Evolutionary conservation across 2,797 vertebrate species (phyloP).

Genomic region (Ataeniobius toweri): DNA sequence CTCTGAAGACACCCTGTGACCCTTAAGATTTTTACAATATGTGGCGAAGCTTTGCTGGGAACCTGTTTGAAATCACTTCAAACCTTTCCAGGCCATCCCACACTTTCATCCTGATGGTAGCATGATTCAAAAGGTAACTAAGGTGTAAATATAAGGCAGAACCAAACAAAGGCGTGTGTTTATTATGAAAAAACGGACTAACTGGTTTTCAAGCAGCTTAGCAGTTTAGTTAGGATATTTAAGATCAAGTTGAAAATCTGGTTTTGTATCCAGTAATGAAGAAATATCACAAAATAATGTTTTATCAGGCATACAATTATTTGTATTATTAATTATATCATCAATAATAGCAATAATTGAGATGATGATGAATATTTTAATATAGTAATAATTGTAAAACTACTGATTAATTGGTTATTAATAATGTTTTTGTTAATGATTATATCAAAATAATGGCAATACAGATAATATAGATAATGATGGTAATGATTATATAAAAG

Average conservation of each 20-base stretch:
- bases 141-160: neutral
- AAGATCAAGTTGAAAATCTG: neutral
- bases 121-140: neutral
- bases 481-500: neutral
- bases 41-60: neutral
- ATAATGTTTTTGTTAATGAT: too few species aligned
- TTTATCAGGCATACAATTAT: neutral
- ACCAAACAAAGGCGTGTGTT: neutral
- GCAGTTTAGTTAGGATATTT: neutral
- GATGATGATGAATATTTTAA: neutral
- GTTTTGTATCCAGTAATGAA: neutral
- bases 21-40: neutral
- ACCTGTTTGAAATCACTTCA: neutral
- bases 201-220: neutral
- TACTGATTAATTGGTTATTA: too few species aligned
- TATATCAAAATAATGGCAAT: too few species aligned
- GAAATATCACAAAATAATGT: neutral
- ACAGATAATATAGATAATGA: neutral
- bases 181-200: neutral
- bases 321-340: neutral
- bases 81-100: neutral
- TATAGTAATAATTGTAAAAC: neutral
- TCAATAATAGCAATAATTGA: too few species aligned
- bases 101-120: neutral
- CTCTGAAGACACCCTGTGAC: neutral